These are phyloP conservation scores for Ahaetulla prasina DNA, from an alignment of 2,113 vertebrate species.

Conservation along the genomic window DNA sequence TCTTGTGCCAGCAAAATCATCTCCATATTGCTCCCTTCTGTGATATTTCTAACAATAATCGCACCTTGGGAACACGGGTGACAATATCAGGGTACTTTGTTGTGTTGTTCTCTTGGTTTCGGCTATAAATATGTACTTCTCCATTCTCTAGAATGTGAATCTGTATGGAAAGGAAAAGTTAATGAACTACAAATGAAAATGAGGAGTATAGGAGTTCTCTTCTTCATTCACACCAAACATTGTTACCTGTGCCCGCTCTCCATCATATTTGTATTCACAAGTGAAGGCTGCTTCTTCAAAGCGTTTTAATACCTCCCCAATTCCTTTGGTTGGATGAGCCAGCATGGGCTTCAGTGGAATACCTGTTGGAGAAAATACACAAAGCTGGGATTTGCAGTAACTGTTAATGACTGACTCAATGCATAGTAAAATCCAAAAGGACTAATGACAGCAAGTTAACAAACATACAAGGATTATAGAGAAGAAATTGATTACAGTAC, in stretches of 20 bases:
- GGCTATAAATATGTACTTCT: slow-evolving; percentile 83
- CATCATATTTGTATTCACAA: slow-evolving; percentile 92
- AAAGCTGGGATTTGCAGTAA: background rate
- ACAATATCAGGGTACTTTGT: slow-evolving; percentile 87
- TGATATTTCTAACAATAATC: background rate
- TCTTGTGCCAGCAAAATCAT: background rate
- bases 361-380: slow-evolving; percentile 56
- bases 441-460: background rate
- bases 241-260: slow-evolving; percentile 85
- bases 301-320: slow-evolving; percentile 84
- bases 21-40: background rate
- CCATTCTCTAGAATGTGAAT: slow-evolving; percentile 84
- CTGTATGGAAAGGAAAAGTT: slow-evolving; percentile 54
- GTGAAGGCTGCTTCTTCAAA: slow-evolving; percentile 87
- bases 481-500: background rate
- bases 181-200: background rate
- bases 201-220: background rate
- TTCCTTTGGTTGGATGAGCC: slow-evolving; percentile 85
- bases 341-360: slow-evolving; percentile 87
- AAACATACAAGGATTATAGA: background rate
- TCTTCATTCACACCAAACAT: background rate
- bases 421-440: background rate
- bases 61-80: slow-evolving; percentile 80
- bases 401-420: background rate
- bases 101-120: slow-evolving; percentile 91